phyloP scores from a whole-genome alignment of 2,797 vertebrate species.

The Petrocephalus schoutedeni region DNA sequence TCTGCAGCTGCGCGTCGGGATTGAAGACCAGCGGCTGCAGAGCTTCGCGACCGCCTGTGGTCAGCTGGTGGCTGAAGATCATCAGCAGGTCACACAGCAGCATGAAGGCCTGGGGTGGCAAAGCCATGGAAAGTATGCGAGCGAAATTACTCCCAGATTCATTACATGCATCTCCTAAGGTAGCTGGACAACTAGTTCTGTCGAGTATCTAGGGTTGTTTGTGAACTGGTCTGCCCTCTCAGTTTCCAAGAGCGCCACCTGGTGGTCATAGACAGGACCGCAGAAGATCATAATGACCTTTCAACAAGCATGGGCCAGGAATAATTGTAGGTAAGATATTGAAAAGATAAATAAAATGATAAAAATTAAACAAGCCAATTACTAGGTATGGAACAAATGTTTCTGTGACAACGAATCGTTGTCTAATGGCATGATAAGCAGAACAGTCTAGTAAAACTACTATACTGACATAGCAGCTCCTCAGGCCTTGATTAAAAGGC shows the following conservation, averaged over 20 bases:
- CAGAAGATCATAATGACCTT: background rate
- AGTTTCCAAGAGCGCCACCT: background rate
- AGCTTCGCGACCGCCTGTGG: constrained; percentile 82
- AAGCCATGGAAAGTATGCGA: background rate
- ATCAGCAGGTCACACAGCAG: constrained; percentile 96
- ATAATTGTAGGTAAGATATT: background rate
- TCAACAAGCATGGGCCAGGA: background rate
- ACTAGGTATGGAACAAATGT: background rate
- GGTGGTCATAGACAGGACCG: background rate
- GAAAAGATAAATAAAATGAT: background rate
- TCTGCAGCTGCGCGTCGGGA: constrained; percentile 88
- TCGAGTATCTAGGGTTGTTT: background rate
- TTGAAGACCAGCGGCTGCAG: constrained; percentile 94
- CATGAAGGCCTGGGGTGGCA: constrained; percentile 82
- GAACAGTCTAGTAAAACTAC: background rate
- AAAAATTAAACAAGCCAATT: background rate
- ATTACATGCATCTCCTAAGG: no score
- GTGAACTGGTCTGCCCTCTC: background rate
- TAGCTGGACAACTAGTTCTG: background rate
- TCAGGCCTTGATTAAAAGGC: background rate
- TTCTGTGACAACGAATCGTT: background rate
- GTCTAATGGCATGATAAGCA: background rate
- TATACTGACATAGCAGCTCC: background rate
- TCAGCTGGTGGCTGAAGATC: constrained; percentile 98
- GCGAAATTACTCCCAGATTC: background rate